Base-by-base conservation (phyloP, 1,140 invertebrate genomes). In the Drosophila funebris region DNA sequence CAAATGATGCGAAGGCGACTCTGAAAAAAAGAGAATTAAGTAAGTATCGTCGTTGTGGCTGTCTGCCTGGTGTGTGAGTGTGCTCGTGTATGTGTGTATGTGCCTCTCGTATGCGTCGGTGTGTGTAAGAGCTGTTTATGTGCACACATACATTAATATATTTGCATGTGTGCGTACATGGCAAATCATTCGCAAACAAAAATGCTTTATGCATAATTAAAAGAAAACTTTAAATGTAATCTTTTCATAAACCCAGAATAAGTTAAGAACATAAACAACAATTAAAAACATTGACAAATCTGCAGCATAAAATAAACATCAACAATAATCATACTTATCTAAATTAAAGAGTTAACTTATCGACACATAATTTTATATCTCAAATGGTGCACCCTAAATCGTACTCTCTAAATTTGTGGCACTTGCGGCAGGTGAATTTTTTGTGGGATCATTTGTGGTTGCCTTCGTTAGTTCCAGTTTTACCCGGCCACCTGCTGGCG, bases 1-100 rank as follows among this genome's bases (percentile, higher is more conserved):
- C 79, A 83, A 83, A 83, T 83, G 79, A 78, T 78, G 72, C 82
- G 66, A 82, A 74, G 50, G 67, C 63, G 71, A 68, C 71, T 73
- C 57, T 73, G 57, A 73, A 73, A 69, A 56, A 27, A 56, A 22
- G 78, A 83, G 79, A 82, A 82, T 82, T 83, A 82, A 82, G 79
- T 82, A 82, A 83, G 79, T 82, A 82, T 76, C 70, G 71, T 73
- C 70, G 74, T 61, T 80, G 68, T 78, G 77, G 77, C 78, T 78
- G 76, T 72, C 50, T 78, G 70, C 50, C 62, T 52, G 22, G 61
- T 50, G 44, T 73, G 58, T 76, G 20, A n/a, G 24, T 33, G 13
- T 54, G 31, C 33, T 46, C 29, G 53, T 62, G 67, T 31, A 36
- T 73, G 56, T 46, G 68, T 11, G 63, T 63, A 43, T 57, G 52